Percentiles rank a stretch among this genome's conserved stretches.
These are phyloP conservation scores for Phlogophora meticulosa DNA, from an alignment of 2,888 invertebrate genomes.

Conservation along the genomic window DNA sequence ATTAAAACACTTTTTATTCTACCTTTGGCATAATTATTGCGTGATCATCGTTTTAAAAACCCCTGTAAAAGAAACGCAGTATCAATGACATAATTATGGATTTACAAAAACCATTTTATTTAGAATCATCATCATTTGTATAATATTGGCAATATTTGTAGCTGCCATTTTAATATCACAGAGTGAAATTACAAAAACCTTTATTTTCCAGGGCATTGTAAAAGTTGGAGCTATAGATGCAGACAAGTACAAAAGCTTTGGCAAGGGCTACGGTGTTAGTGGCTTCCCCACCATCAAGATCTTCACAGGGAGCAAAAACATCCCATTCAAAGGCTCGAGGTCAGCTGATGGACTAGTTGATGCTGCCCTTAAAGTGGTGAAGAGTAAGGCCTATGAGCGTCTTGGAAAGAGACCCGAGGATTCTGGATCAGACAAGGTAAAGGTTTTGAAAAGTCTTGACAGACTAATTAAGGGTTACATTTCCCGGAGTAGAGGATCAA, in stretches of 20 bases:
- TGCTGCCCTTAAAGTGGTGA: constrained; percentile 94
- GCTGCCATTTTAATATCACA: not conserved
- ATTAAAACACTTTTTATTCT: not conserved
- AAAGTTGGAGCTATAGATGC: constrained; percentile 99
- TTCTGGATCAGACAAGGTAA: constrained; percentile 84
- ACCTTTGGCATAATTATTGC: not conserved
- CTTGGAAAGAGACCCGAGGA: constrained; percentile 92
- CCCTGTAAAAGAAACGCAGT: too few relatives aligned
- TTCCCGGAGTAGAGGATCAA: not conserved
- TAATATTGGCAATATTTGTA: not conserved
- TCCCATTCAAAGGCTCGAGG: constrained; percentile 96
- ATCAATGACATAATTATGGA: too few relatives aligned
- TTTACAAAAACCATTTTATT: not conserved
- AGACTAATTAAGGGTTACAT: constrained; percentile 38
- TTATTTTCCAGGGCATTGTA: constrained; percentile 93
- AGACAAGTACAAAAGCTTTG: constrained; percentile 96
- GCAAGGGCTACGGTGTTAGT: constrained; percentile 94
- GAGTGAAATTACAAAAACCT: constrained; percentile 2
- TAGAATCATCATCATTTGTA: not conserved
- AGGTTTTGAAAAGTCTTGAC: constrained; percentile 43
- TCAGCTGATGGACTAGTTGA: constrained; percentile 97
- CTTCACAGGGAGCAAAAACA: constrained; percentile 96
- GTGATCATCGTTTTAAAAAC: too few relatives aligned
- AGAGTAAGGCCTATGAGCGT: constrained; percentile 93
- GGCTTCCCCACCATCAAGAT: constrained; percentile 99